Percentiles rank a stretch among this genome's conserved stretches.
Conservation (phyloP, 2,113 vertebrate species). For the Platichthys stellatus region DNA sequence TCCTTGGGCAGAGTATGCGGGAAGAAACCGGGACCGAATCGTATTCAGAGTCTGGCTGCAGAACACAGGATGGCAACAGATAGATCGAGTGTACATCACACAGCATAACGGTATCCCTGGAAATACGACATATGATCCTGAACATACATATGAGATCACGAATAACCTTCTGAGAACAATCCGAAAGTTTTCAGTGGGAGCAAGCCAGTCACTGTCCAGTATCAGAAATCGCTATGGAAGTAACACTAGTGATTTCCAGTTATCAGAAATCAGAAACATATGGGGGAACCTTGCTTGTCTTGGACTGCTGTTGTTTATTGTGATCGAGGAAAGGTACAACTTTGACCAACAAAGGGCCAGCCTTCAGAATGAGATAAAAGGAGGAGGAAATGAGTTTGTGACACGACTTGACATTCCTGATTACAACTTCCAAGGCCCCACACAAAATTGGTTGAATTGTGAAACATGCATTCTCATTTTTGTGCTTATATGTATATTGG, state of each 20-base stretch:
- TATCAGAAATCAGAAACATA: slow-evolving; percentile 24
- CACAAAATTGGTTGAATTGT: no score
- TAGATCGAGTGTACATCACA: slow-evolving; percentile 67
- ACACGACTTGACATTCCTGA: no score
- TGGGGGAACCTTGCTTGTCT: slow-evolving; percentile 61
- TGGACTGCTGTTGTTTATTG: slow-evolving; percentile 63
- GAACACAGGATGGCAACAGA: not conserved
- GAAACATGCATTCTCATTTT: no score
- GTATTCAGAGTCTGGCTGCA: slow-evolving; percentile 50
- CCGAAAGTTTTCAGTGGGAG: slow-evolving; percentile 46
- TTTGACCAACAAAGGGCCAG: not conserved
- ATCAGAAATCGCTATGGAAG: slow-evolving; percentile 50
- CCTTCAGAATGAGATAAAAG: no score
- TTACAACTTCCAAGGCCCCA: no score
- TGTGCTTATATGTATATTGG: no score
- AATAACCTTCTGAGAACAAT: slow-evolving; percentile 52
- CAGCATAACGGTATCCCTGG: slow-evolving; percentile 55
- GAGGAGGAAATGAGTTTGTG: no score
- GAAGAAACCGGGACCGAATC: slow-evolving; percentile 65
- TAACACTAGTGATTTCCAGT: not conserved
- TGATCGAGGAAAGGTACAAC: slow-evolving; percentile 37
- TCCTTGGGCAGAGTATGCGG: not conserved
- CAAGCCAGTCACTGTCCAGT: not conserved
- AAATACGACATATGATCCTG: slow-evolving; percentile 47
- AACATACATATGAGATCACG: slow-evolving; percentile 59